Evolutionary conservation across 2,797 vertebrate genomes (phyloP).

Genomic region (Gambelia wislizenii): DNA sequence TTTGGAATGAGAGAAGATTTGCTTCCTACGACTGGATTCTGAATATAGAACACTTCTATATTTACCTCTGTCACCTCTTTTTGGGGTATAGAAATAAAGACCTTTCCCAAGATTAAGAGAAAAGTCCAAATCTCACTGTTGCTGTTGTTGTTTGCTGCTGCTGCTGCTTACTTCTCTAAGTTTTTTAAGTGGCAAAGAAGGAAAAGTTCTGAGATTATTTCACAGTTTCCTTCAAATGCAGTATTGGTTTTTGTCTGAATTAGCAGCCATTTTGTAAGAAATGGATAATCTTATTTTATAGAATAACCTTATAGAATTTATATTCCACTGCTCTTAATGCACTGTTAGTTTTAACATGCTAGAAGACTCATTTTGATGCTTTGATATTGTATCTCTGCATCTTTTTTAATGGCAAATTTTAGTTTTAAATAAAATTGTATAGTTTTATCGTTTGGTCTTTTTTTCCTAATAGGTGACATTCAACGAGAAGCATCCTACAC

Average conservation of each 20-base stretch:
- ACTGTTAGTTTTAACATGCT: background rate
- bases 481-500: background rate
- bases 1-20: background rate
- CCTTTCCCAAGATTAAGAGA: background rate
- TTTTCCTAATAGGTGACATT: slow-evolving; percentile 5
- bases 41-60: background rate
- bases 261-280: background rate
- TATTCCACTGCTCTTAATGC: too few species aligned
- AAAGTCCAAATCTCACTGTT: background rate
- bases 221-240: background rate
- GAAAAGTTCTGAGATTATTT: background rate
- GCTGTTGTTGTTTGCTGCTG: background rate
- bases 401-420: background rate
- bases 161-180: background rate
- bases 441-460: slow-evolving; percentile 25
- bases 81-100: background rate
- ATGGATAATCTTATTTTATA: background rate
- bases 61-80: background rate
- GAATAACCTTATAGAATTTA: background rate
- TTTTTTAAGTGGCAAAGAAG: background rate
- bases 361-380: background rate
- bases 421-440: background rate
- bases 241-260: background rate
- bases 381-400: background rate
- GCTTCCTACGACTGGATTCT: background rate